Conservation (phyloP, 1,140 invertebrate genomes). For the Bombus turneri region DNA sequence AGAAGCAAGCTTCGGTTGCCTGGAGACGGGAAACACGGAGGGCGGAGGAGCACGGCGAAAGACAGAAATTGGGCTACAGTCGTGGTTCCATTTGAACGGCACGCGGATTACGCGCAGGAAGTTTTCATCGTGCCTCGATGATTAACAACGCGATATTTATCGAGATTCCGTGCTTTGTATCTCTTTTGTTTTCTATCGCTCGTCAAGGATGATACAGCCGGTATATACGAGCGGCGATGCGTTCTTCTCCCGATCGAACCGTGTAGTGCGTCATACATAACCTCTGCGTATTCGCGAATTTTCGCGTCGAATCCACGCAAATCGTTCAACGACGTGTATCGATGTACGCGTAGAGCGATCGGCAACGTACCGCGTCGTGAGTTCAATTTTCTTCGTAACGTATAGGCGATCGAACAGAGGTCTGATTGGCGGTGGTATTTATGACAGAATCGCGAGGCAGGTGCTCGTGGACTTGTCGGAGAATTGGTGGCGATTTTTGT, state of each 20-base stretch:
- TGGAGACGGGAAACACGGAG: slow-evolving; percentile 63
- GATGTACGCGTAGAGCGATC: slow-evolving; percentile 2
- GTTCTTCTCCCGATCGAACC: neutral
- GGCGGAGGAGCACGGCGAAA: slow-evolving; percentile 11
- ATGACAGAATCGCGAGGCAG: neutral
- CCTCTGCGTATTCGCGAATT: slow-evolving; percentile 24
- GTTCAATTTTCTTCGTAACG: neutral
- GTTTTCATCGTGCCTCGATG: slow-evolving; percentile 2
- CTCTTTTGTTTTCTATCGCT: neutral
- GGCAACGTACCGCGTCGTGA: neutral
- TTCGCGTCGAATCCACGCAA: neutral
- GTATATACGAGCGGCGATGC: neutral
- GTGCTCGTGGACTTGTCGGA: neutral
- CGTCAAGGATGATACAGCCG: neutral
- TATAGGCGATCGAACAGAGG: neutral
- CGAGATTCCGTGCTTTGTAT: neutral
- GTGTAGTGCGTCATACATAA: slow-evolving; percentile 30
- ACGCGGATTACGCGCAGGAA: slow-evolving; percentile 22
- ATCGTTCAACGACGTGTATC: neutral
- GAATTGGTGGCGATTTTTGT: neutral
- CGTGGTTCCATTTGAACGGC: slow-evolving; percentile 38
- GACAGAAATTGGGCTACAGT: slow-evolving; percentile 51
- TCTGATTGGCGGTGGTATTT: slow-evolving; percentile 26
- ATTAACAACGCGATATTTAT: slow-evolving; percentile 3
- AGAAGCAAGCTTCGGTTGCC: slow-evolving; percentile 52